These are phyloP conservation scores for Scolopax bukidnonensis DNA, from an alignment of 2,797 vertebrate species.

Conservation along the genomic window DNA sequence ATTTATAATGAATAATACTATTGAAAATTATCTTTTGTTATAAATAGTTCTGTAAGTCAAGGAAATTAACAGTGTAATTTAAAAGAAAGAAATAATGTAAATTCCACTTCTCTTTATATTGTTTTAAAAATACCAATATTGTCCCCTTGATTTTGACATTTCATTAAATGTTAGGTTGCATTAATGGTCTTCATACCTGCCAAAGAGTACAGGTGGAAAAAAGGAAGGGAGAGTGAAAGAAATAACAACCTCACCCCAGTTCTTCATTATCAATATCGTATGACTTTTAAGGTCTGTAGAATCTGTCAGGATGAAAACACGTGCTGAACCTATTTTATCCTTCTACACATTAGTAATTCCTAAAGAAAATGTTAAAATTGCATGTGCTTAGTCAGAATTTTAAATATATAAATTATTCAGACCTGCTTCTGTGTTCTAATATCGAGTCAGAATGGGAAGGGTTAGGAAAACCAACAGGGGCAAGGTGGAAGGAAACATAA, in stretches of 20 bases:
- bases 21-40: neutral
- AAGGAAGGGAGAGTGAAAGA: neutral
- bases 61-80: neutral
- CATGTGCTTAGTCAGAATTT: neutral
- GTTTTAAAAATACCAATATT: neutral
- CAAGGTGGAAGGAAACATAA: neutral
- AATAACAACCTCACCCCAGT: fast-evolving
- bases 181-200: neutral
- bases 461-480: neutral
- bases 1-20: neutral
- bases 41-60: neutral
- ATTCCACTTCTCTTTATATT: neutral
- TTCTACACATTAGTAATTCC: neutral
- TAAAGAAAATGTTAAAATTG: neutral
- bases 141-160: neutral
- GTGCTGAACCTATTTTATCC: neutral
- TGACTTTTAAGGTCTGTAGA: neutral
- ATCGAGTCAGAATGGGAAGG: neutral
- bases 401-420: neutral
- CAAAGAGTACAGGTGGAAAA: fast-evolving
- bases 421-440: neutral
- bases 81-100: neutral
- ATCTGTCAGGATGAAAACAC: neutral
- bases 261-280: neutral
- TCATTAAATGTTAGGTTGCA: neutral